Evolutionary conservation across 2,888 invertebrate genomes (phyloP), one percentile per base, ranked within the genome.

Genomic region (Cheilosia soror): DNA sequence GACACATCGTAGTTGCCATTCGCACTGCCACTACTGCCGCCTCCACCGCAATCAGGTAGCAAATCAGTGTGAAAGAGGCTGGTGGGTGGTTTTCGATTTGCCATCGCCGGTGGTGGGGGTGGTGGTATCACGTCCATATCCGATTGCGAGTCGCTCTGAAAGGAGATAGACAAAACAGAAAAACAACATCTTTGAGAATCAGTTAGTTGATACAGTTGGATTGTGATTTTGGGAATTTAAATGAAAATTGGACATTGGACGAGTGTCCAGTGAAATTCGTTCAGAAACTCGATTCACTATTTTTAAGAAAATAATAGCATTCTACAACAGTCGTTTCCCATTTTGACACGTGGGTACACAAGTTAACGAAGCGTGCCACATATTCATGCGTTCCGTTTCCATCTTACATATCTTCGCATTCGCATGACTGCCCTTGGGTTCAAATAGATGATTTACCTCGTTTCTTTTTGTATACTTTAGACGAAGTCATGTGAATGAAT

Each of bases 51-150:
- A 79, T 87, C 83, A 29, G 78, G 83, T 33, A 83, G 65, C 68
- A 80, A 71, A 60, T 81, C 77, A 62, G 77, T 78, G 60, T 87
- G 72, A 72, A 83, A 86, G 25, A 84, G 72, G 65, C 69, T 80
- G 80, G 87, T 84, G 81, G 80, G 71, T 88, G 71, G 71, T 86
- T 91, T 90, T 51, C 90, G 91, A 69, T 90, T 90, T 81, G 90
- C 89, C 57, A 90, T 66, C 13, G 92, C 91, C 69, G 92, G 92
- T 13, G 92, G 92, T 75, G 92, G 92, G 83, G 92, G 91, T 58
- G 92, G 92, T 84, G 92, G 92, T 89, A 92, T 91, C 47, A 87
- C 87, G 80, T 92, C 92, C 81, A 90, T 90, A 89, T 92, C 92
- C 87, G 90, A 90, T 83, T 89, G 89, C 57, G 90, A 90, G 88